Percentiles rank a stretch among this genome's conserved stretches.
phyloP scores from a whole-genome alignment of 2,113 vertebrate genomes.

The Hiodon alosoides region DNA sequence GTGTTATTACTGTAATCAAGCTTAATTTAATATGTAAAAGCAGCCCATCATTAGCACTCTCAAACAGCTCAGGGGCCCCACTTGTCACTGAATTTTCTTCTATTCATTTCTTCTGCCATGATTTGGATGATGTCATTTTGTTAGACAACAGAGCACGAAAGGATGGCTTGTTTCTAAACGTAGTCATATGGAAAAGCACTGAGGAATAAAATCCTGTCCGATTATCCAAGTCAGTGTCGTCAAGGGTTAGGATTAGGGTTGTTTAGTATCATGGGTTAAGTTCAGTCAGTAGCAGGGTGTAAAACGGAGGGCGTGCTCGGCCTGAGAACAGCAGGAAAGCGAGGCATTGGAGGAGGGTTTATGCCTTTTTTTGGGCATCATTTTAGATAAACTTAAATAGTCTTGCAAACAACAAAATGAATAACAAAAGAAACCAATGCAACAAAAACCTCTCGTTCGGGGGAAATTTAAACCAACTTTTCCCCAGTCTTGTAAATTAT shows the following conservation, averaged over 20 bases:
- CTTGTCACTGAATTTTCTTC: not conserved
- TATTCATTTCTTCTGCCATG: not conserved
- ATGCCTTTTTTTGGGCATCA: not conserved
- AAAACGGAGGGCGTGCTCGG: not conserved
- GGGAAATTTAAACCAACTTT: too few relatives aligned
- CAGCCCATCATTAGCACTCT: not conserved
- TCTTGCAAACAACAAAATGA: not conserved
- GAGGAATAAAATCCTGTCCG: not conserved
- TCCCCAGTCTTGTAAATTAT: too few relatives aligned
- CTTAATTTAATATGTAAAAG: conserved; percentile 11
- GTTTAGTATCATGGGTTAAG: too few relatives aligned
- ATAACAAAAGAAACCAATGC: conserved; percentile 4
- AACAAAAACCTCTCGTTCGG: not conserved
- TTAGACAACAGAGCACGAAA: not conserved
- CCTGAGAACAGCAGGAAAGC: not conserved
- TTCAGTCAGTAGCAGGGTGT: too few relatives aligned
- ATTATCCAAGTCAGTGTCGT: too few relatives aligned
- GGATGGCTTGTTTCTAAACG: too few relatives aligned
- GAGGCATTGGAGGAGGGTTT: conserved; percentile 1
- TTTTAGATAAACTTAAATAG: not conserved
- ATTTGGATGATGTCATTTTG: not conserved
- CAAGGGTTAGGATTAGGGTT: too few relatives aligned
- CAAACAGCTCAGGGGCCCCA: not conserved
- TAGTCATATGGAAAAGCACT: too few relatives aligned
- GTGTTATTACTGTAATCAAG: not conserved